These are phyloP conservation scores for Drosophila lowei DNA, from an alignment of 1,140 invertebrate genomes.

Conservation along the genomic window DNA sequence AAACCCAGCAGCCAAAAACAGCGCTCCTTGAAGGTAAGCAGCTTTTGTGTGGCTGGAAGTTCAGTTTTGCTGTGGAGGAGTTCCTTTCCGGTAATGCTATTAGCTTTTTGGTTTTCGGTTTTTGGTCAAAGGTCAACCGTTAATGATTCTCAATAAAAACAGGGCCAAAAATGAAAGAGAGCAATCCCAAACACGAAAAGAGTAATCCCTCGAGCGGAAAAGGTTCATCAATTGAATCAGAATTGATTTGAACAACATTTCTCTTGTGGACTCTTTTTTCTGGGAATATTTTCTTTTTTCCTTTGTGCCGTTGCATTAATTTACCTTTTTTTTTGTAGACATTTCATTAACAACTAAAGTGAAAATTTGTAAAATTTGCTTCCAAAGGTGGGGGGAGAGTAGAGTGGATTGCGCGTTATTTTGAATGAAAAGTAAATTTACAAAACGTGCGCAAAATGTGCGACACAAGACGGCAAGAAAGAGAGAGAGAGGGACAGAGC, in stretches of 20 bases:
- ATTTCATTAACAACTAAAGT: constrained; percentile 72
- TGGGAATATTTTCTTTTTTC: constrained; percentile 1
- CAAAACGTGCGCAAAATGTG: constrained; percentile 60
- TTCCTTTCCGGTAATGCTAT: constrained; percentile 25
- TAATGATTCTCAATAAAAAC: constrained; percentile 29
- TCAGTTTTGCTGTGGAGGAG: constrained; percentile 1
- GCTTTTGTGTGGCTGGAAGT: constrained; percentile 40
- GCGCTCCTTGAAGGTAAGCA: constrained; percentile 57
- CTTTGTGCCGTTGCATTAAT: constrained; percentile 57
- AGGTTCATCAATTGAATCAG: constrained; percentile 46
- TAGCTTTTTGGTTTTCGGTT: constrained; percentile 29
- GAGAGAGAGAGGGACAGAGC: constrained; percentile 1
- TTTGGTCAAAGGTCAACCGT: constrained; percentile 35
- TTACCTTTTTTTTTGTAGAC: constrained; percentile 53
- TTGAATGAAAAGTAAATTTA: constrained; percentile 73
- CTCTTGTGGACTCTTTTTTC: constrained; percentile 14
- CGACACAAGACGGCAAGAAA: constrained; percentile 14
- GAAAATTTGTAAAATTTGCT: constrained; percentile 45
- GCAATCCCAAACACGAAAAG: constrained; percentile 9
- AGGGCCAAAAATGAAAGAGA: neutral
- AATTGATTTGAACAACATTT: constrained; percentile 5
- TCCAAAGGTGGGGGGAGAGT: constrained; percentile 9
- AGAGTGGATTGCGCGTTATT: constrained; percentile 34
- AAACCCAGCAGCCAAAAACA: constrained; percentile 20
- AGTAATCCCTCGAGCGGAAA: neutral